Conservation (phyloP, 2,113 vertebrate genomes). For the Psilopsiagon aurifrons region DNA sequence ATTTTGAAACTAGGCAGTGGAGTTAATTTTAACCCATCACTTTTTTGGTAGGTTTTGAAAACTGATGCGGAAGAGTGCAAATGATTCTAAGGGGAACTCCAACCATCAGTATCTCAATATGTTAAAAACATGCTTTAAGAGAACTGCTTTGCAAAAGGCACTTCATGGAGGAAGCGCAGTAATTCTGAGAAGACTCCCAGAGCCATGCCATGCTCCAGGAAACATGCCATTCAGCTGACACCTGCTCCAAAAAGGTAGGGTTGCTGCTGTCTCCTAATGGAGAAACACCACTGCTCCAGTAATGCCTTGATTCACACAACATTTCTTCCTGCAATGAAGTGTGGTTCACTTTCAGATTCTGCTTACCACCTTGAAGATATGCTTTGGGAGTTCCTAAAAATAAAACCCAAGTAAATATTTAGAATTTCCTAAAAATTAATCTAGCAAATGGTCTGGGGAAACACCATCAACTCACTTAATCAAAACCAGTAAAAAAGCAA, state of each 20-base stretch:
- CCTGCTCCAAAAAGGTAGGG: background rate
- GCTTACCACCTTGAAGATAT: background rate
- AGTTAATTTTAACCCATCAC: conserved; percentile 7
- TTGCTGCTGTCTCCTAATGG: background rate
- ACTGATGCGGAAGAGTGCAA: background rate
- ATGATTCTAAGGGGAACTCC: background rate
- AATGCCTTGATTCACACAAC: background rate
- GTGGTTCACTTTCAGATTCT: background rate
- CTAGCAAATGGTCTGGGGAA: background rate
- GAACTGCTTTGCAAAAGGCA: background rate
- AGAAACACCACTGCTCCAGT: background rate
- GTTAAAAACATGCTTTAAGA: background rate
- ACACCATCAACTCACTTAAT: background rate
- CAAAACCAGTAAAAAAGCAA: background rate
- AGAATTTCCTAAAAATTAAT: conserved; percentile 11
- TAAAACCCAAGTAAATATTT: background rate
- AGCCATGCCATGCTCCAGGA: background rate
- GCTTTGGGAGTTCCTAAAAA: background rate
- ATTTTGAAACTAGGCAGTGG: background rate
- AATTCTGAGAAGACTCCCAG: background rate
- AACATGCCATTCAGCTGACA: background rate
- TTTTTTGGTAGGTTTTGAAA: background rate
- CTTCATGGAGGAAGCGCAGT: background rate
- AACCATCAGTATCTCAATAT: background rate
- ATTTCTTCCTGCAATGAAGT: background rate